Conservation (phyloP, 2,797 vertebrate species). For the Dallia pectoralis region DNA sequence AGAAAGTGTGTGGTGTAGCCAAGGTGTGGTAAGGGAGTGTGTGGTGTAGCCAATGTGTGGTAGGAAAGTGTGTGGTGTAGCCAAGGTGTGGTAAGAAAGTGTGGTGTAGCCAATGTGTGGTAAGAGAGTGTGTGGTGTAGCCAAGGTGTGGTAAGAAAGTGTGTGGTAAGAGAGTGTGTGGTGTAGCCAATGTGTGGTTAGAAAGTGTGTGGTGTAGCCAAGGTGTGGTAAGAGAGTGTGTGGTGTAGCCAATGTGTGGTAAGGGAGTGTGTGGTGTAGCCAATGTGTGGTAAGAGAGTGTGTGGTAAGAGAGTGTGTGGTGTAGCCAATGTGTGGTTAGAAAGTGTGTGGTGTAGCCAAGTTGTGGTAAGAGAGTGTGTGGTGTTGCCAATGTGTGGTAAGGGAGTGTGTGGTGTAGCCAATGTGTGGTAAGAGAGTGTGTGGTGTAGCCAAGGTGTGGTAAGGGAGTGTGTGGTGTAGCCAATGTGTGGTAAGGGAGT, state of each 20-base stretch:
- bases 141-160: too few species aligned
- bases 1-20: slow-evolving; percentile 48
- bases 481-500: slow-evolving; percentile 83
- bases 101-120: too few species aligned
- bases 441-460: too few species aligned
- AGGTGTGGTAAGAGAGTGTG: neutral
- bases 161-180: slow-evolving; percentile 76
- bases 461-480: slow-evolving; percentile 66
- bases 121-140: slow-evolving; percentile 66
- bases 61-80: slow-evolving; percentile 66
- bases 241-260: neutral
- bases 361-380: slow-evolving; percentile 77
- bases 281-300: too few species aligned
- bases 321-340: too few species aligned
- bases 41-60: too few species aligned
- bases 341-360: slow-evolving; percentile 28
- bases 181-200: too few species aligned
- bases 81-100: too few species aligned
- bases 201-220: slow-evolving; percentile 46
- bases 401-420: slow-evolving; percentile 55
- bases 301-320: slow-evolving; percentile 74
- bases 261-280: neutral
- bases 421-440: slow-evolving; percentile 80
- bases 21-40: slow-evolving; percentile 71
- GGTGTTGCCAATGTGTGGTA: too few species aligned